Conservation (phyloP, 2,888 invertebrate species). For the Linnaemya vulpina region DNA sequence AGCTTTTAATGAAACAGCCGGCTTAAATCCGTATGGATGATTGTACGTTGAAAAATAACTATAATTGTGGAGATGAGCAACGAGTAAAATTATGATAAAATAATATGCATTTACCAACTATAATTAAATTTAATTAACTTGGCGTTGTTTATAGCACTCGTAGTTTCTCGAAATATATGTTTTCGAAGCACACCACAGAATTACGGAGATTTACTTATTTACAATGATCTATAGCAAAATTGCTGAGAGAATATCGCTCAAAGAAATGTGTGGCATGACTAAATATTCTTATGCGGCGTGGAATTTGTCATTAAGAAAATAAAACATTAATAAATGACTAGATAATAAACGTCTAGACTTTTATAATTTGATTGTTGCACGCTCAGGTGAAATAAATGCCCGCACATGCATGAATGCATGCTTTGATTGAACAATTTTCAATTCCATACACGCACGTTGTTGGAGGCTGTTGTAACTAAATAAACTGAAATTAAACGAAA, state of each 20-base stretch:
- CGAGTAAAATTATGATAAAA: too few relatives aligned
- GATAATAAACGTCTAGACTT: slow-evolving; percentile 19
- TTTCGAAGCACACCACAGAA: too few relatives aligned
- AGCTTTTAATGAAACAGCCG: neutral
- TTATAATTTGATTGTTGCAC: slow-evolving; percentile 30
- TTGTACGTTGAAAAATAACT: too few relatives aligned
- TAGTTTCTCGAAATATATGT: too few relatives aligned
- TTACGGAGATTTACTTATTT: too few relatives aligned
- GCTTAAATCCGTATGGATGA: too few relatives aligned
- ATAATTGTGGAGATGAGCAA: too few relatives aligned
- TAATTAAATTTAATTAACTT: too few relatives aligned
- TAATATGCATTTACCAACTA: too few relatives aligned
- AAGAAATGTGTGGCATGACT: neutral
- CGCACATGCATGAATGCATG: neutral
- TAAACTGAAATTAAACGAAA: slow-evolving; percentile 18
- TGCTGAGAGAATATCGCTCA: neutral
- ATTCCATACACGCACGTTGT: slow-evolving; percentile 1
- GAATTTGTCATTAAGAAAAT: neutral
- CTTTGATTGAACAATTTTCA: neutral
- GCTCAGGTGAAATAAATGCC: neutral
- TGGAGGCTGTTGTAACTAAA: neutral
- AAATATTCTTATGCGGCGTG: neutral
- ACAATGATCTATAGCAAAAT: too few relatives aligned
- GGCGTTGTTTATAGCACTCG: too few relatives aligned
- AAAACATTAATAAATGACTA: neutral